Base-by-base conservation (phyloP, 2,113 vertebrate species). In the Hassar affinis region DNA sequence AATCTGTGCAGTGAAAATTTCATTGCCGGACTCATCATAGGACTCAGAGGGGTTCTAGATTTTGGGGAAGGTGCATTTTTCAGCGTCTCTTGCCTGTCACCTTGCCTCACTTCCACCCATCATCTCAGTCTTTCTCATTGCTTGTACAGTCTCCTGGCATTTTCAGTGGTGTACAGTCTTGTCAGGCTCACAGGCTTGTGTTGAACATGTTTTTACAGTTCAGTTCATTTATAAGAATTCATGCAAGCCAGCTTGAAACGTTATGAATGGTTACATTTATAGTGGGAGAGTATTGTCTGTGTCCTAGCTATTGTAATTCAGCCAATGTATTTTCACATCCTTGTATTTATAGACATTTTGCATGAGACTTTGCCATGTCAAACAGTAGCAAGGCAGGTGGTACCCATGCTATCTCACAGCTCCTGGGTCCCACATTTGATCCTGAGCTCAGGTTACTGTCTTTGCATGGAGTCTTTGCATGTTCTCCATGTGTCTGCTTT, bases 1-100 rank as follows among this genome's bases (percentile, higher is more conserved):
- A 88, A 85, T 66, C 75, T 79, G 49, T 81, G 42, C 78, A 42
- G 82, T 86, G 62, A 33, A 51, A 79, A 84, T 86, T 90, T 87
- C 90, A 87, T 88, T 66, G 68, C 77, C 80, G 52, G 81, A 42
- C 38, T 42, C 38, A 42, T 42, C 49, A 56, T 33, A 61, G 83
- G 84, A 51, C 77, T 87, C 75, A 62, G 38, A 20, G 7, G 69
- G 25, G 15, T 49, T 75, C 9, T 52, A 15, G 47, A 75, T 75
- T 72, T 52, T 45, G 38, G 38, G 8, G 25, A 6, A 25, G 22
- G 62, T 61, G 22, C 59, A 68, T 74, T 80, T 81, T 66, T 80
- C 62, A 59, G 64, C 54, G 30, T 69, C 81, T 64, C 35, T 52
- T 80, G 54, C 68, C 45, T 79, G 74, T 78, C 82, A 83, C 27